These are phyloP conservation scores for Chalcis sispes DNA, from an alignment of 2,888 invertebrate species.

Conservation along the genomic window DNA sequence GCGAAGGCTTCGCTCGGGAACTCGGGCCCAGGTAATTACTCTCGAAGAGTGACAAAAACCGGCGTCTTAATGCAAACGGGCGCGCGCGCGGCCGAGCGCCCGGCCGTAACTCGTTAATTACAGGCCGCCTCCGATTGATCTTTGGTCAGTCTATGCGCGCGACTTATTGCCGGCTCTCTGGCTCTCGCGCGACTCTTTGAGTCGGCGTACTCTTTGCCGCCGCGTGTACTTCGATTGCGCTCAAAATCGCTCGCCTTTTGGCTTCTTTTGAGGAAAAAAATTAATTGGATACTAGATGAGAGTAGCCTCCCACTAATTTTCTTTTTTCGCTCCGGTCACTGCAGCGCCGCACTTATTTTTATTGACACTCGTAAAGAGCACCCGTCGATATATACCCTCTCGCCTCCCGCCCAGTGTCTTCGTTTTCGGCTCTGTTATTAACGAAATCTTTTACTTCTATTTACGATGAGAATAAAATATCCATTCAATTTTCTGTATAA, in stretches of 20 bases:
- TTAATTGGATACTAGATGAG: slow-evolving; percentile 70
- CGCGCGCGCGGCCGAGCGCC: no score
- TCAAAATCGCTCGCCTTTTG: slow-evolving; percentile 22
- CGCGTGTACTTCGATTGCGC: slow-evolving; percentile 21
- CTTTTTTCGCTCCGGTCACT: slow-evolving; percentile 31
- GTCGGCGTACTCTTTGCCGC: no score
- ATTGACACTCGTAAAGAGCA: slow-evolving; percentile 52
- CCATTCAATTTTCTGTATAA: no score
- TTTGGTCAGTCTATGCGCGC: slow-evolving; percentile 64
- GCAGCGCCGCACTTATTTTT: slow-evolving; percentile 44
- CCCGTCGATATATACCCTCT: slow-evolving; percentile 27
- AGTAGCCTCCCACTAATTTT: slow-evolving; percentile 56
- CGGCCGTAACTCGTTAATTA: slow-evolving; percentile 75
- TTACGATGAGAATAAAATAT: not conserved
- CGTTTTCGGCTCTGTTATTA: slow-evolving; percentile 38
- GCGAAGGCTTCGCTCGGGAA: not conserved
- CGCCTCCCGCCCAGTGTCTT: slow-evolving; percentile 36
- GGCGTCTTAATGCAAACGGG: slow-evolving; percentile 75
- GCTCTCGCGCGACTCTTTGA: no score
- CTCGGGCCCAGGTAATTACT: slow-evolving; percentile 67
- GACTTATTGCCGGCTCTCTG: slow-evolving; percentile 34
- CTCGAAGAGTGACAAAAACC: slow-evolving; percentile 74
- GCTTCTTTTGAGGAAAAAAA: slow-evolving; percentile 66
- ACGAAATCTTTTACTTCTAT: not conserved
- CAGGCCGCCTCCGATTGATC: slow-evolving; percentile 76